A percentile compares a stretch with the other conserved stretches of the same genome.
phyloP scores from a whole-genome alignment of 1,140 invertebrate species.

The Akabosia matsudoensis region DNA sequence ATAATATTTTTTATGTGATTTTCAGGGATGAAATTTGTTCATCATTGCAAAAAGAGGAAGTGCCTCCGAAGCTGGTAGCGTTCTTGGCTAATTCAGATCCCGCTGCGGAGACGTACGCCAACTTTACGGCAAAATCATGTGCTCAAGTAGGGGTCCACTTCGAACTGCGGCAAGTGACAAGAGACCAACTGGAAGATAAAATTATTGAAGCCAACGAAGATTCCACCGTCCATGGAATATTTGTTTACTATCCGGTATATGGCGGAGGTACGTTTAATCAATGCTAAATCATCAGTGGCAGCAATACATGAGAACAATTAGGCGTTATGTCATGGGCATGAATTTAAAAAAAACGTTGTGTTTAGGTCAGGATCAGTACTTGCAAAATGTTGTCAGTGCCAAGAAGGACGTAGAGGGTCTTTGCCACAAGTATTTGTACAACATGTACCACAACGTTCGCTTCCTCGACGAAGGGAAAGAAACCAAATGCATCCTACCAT shows the following conservation, averaged over 20 bases:
- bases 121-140: constrained; percentile 32
- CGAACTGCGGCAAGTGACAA: constrained; percentile 33
- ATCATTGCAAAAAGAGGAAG: constrained; percentile 26
- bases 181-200: constrained; percentile 39
- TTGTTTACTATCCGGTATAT: constrained; percentile 43
- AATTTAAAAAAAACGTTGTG: too few relatives aligned
- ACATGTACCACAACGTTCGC: constrained; percentile 45
- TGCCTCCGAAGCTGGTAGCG: constrained; percentile 35
- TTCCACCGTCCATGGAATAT: neutral
- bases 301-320: too few relatives aligned
- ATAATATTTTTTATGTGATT: neutral
- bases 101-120: constrained; percentile 35
- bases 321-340: too few relatives aligned
- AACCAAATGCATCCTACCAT: constrained; percentile 41
- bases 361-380: constrained; percentile 40
- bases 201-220: constrained; percentile 40
- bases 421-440: constrained; percentile 36
- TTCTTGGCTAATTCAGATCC: constrained; percentile 42
- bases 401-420: constrained; percentile 43
- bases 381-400: constrained; percentile 40
- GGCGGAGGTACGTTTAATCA: constrained; percentile 18
- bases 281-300: too few relatives aligned
- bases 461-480: constrained; percentile 34
- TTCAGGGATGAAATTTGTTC: constrained; percentile 30
- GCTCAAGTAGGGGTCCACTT: constrained; percentile 34